phyloP scores from a whole-genome alignment of 2,113 vertebrate genomes.

The Malurus elegans region DNA sequence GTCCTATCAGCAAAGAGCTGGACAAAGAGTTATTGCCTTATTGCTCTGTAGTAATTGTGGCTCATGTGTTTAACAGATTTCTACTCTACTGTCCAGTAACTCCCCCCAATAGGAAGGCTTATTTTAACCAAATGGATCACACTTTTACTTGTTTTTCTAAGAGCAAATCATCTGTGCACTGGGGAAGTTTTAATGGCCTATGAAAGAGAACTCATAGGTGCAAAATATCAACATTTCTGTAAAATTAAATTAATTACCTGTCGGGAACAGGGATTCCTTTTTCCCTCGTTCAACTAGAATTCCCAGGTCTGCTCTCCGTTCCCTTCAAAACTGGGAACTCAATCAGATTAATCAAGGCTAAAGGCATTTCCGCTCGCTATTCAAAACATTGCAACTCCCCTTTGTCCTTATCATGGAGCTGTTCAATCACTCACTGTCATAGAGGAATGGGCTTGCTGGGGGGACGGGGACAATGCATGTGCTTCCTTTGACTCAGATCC shows the following conservation, averaged over 20 bases:
- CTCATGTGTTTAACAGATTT: slow-evolving; percentile 9
- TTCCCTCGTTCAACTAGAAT: neutral
- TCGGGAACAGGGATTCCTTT: slow-evolving; percentile 48
- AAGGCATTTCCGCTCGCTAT: slow-evolving; percentile 40
- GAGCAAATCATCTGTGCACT: slow-evolving; percentile 10
- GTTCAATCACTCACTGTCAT: slow-evolving; percentile 4
- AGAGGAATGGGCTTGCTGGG: neutral
- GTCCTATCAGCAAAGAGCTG: neutral
- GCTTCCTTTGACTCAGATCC: neutral
- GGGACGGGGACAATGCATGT: neutral
- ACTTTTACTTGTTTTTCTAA: slow-evolving; percentile 39
- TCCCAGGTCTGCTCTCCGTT: slow-evolving; percentile 14
- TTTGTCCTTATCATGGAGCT: slow-evolving; percentile 15
- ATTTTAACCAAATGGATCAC: slow-evolving; percentile 2
- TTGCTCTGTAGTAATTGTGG: neutral
- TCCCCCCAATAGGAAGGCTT: neutral
- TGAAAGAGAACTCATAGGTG: slow-evolving; percentile 35
- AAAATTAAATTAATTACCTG: slow-evolving; percentile 62
- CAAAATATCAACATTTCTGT: slow-evolving; percentile 43
- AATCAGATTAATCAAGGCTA: slow-evolving; percentile 49
- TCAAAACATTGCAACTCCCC: slow-evolving; percentile 25
- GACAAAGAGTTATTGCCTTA: neutral
- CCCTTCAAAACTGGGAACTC: neutral
- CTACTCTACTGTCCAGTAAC: neutral
- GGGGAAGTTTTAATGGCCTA: slow-evolving; percentile 14